A percentile compares a stretch with the other conserved stretches of the same genome.
Evolutionary conservation across 2,113 vertebrate genomes (phyloP).

Genomic region (Oophaga pumilio): DNA sequence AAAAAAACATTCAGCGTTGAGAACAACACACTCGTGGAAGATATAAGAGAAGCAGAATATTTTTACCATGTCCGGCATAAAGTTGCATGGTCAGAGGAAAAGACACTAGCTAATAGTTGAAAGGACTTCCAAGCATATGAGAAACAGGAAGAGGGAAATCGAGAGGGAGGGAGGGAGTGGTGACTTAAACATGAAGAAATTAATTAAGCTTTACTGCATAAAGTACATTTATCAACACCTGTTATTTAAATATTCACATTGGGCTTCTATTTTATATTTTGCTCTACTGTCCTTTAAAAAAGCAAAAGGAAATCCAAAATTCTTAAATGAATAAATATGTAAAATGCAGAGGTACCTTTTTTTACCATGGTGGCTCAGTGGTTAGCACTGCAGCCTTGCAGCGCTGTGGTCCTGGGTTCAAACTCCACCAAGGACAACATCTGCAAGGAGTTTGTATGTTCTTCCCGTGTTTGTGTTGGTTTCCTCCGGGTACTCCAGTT

Average conservation of each 20-base stretch:
- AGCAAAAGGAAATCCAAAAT: background rate
- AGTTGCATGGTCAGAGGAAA: background rate
- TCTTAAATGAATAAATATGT: background rate
- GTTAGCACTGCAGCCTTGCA: too few species aligned
- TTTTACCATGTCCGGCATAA: background rate
- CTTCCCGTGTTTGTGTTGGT: too few species aligned
- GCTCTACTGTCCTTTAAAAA: background rate
- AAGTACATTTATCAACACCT: background rate
- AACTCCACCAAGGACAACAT: too few species aligned
- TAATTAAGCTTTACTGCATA: background rate
- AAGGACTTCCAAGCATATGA: background rate
- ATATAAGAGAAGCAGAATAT: background rate
- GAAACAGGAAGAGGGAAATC: background rate
- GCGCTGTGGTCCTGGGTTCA: too few species aligned
- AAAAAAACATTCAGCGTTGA: background rate
- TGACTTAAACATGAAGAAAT: background rate
- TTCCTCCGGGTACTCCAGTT: too few species aligned
- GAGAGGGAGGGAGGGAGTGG: background rate
- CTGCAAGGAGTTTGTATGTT: too few species aligned
- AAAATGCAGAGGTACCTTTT: background rate
- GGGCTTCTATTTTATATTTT: background rate
- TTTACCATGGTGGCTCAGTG: too few species aligned
- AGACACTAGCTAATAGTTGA: background rate
- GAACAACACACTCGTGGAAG: background rate
- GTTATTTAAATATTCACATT: background rate